Evolutionary conservation across 2,888 invertebrate species (phyloP), one percentile per base, ranked within the genome.

Genomic region (Sarcophaga carnaria): DNA sequence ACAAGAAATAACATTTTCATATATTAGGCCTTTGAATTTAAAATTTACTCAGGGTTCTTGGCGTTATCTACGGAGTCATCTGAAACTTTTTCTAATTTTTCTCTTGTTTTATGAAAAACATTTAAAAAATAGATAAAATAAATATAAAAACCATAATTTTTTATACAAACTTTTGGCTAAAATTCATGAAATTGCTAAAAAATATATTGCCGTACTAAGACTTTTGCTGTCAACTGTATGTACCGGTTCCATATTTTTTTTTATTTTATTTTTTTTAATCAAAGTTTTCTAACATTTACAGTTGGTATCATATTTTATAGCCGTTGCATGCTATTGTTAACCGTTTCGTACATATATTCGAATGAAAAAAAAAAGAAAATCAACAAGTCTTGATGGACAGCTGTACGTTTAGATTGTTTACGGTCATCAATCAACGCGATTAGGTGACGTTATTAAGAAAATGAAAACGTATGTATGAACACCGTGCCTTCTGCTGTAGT

Each of bases 401-500:
- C 67, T 85, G 85, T 72, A 81, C 77, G 69, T 81, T 85, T 81
- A 82, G 75, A 82, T 82, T 86, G 78, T 75, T 75, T 79, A 82
- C 82, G 86, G 82, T 75, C 78, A 86, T 86, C 86, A 86, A 86
- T 86, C 86, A 86, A 82, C 49, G 62, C 59, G 80, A 85, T 76
- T 83, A 70, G 62, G 74, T 85, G 69, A 60, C 27, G 77, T 67
- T 80, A 54, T 49, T 70, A 74, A 74, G 8, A 25, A 63, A 77
- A 78, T 60, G 14, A 59, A 54, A 54, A 3, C 17, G 17, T 17
- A 54, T 54, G 8, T 22, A 54, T 25, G 62, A 79, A 76, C 20
- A 76, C 4, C 76, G 25, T 66, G 62, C 70, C 72, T 80, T 64
- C 45, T 66, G 54, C 22, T 20, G 37, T 49, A 54, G 27, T 64